Evolutionary conservation across 2,888 invertebrate species (phyloP), one percentile per base, ranked within the genome.

Genomic region (Ischnus inquisitorius): DNA sequence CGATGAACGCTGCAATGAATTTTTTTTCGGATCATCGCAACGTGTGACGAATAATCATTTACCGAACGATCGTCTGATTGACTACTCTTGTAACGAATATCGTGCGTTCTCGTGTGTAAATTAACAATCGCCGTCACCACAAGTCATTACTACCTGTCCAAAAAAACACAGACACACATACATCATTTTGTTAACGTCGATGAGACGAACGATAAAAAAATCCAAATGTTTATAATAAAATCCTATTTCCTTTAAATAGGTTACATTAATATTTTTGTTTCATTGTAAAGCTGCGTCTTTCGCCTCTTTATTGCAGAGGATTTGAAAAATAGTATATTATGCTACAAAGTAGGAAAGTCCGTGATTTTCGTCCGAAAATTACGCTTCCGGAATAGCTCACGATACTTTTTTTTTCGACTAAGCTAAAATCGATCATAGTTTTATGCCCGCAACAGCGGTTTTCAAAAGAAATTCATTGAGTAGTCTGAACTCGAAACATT

Each of bases 141-240:
- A 25, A 16, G 10, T 57, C 51, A 72, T 72, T 72, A 34, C 65
- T 75, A 48, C 34, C 22, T 51, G 25, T 62, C 62, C 60, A 69
- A 12, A 74, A 54, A 74, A 22, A 60, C 16, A 81, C 28, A 80
- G 54, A 57, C 14, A 54, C 34, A 74, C 74, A 64, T n/a, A 10
- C 46, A 83, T 79, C 69, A 64, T 79, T 84, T 74, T 84, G 74
- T 84, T 69, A 81, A 67, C 43, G 81, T 81, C 78, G 64, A 74
- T 62, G 78, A 71, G 62, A 82, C 74, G 69, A 72, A 54, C 4
- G 39, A 57, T 22, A 41, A 60, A 76, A 43, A 62, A 54, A 65
- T 64, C 39, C 2, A 79, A 74, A 67, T 76, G 68, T 84, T 84
- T 84, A 48, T 82, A 84, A 84, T 84, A 84, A 84, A 84, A 79